phyloP scores from a whole-genome alignment of 2,888 invertebrate genomes.

The Eustalomyia histrio region DNA sequence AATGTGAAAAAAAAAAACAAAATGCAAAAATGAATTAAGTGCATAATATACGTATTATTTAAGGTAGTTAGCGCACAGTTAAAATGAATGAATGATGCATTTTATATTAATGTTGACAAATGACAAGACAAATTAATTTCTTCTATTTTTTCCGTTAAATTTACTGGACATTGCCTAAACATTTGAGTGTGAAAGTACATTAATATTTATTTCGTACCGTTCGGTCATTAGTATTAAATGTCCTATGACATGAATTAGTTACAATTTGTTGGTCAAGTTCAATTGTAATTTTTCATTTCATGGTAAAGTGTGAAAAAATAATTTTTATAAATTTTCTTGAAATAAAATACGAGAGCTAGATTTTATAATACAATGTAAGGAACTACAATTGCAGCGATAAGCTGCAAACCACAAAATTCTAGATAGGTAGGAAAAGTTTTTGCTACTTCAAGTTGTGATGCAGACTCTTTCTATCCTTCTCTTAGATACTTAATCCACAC shows the following conservation, averaged over 20 bases:
- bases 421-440: too few relatives aligned
- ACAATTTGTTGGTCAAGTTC: conserved; percentile 15
- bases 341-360: too few relatives aligned
- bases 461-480: too few relatives aligned
- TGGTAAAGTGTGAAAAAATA: not conserved
- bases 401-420: too few relatives aligned
- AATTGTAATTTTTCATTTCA: conserved; percentile 31
- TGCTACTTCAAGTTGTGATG: too few relatives aligned
- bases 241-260: conserved; percentile 44
- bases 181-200: not conserved
- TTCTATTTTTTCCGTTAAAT: conserved; percentile 17
- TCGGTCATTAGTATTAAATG: conserved; percentile 59
- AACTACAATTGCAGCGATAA: too few relatives aligned
- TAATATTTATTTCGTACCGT: not conserved
- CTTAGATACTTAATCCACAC: too few relatives aligned
- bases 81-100: conserved; percentile 51
- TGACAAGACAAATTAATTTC: conserved; percentile 42
- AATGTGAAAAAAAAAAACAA: conserved; percentile 7
- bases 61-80: not conserved
- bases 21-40: conserved; percentile 25
- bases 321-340: too few relatives aligned
- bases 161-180: not conserved
- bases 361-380: too few relatives aligned
- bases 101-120: conserved; percentile 63
- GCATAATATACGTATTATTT: not conserved